A percentile compares a stretch with the other conserved stretches of the same genome.
These are phyloP conservation scores for Rhimphoctona megacephalus DNA, from an alignment of 2,888 invertebrate genomes.

Conservation along the genomic window DNA sequence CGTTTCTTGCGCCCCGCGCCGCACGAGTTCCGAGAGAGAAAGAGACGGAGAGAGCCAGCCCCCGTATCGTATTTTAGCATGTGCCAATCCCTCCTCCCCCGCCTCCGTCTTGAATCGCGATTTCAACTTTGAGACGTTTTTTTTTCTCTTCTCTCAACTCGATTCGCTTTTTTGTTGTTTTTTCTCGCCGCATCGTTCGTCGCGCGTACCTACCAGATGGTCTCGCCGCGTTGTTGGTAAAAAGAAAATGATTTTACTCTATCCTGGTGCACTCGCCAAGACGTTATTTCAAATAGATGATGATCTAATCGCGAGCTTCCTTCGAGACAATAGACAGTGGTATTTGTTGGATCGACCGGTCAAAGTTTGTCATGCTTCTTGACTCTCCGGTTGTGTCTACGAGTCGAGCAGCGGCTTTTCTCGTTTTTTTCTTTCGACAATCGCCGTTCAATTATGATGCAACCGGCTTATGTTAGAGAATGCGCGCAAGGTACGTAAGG, in stretches of 20 bases:
- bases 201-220: slow-evolving; percentile 28
- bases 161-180: background rate
- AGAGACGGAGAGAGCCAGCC: slow-evolving; percentile 7
- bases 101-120: background rate
- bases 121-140: background rate
- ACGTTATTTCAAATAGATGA: slow-evolving; percentile 6
- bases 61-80: slow-evolving; percentile 60
- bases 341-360: background rate
- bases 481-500: slow-evolving; percentile 29
- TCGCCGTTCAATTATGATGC: slow-evolving; percentile 25
- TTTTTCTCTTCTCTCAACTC: background rate
- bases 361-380: slow-evolving; percentile 29
- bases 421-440: background rate
- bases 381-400: background rate
- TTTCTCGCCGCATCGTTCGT: background rate
- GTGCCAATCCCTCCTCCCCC: slow-evolving; percentile 44
- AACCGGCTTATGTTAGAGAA: slow-evolving; percentile 34
- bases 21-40: slow-evolving; percentile 14
- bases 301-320: slow-evolving; percentile 9
- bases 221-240: slow-evolving; percentile 1
- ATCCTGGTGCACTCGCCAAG: background rate
- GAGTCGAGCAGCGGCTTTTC: slow-evolving; percentile 2
- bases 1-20: slow-evolving; percentile 4
- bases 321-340: background rate
- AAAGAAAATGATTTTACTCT: slow-evolving; percentile 6